Evolutionary conservation across 2,888 invertebrate genomes (phyloP), one percentile per base, ranked within the genome.

Genomic region (Elysia crispata): DNA sequence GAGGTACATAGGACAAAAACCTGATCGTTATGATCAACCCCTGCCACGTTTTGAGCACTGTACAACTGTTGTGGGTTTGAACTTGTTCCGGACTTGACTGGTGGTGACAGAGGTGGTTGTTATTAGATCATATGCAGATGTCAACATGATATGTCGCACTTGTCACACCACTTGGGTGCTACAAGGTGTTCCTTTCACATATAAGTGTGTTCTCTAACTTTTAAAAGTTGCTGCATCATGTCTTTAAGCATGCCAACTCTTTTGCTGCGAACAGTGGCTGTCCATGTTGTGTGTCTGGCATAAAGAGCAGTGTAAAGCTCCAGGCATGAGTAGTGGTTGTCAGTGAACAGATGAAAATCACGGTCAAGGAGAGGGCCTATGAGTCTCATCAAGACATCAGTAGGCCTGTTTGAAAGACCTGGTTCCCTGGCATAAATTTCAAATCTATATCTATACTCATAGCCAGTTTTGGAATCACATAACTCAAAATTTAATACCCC

Each of bases 401-500:
- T 69, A 15, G 77, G 77, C 28, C 30, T 54, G 70, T 77, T 77
- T n/a, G 31, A 33, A 11, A 69, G 13, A 18, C 31, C 31, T 57
- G 69, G 50, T 1, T 69, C 66, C 8, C 23, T 23, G 13, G 69
- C 77, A 57, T 31, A 77, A 8, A 77, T 77, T 23, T 77, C 69
- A 57, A 77, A 77, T 13, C 64, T 33, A n/a, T 49, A 41, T 1
- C 54, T 60, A 33, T 77, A 77, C 30, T n/a, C n/a, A n/a, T n/a
- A n/a, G n/a, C 54, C 69, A 0, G 69, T 23, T 6, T 28, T 23
- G 28, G 57, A 28, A 30, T 69, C 62, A n/a, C 69, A 77, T 1
- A 77, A 25, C 20, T 77, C 77, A 57, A 57, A 77, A 73, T 50
- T 73, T 73, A n/a, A 73, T 73, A n/a, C 15, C 73, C 73, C 73